phyloP scores from a whole-genome alignment of 2,888 invertebrate species.

The Synergus itoensis region DNA sequence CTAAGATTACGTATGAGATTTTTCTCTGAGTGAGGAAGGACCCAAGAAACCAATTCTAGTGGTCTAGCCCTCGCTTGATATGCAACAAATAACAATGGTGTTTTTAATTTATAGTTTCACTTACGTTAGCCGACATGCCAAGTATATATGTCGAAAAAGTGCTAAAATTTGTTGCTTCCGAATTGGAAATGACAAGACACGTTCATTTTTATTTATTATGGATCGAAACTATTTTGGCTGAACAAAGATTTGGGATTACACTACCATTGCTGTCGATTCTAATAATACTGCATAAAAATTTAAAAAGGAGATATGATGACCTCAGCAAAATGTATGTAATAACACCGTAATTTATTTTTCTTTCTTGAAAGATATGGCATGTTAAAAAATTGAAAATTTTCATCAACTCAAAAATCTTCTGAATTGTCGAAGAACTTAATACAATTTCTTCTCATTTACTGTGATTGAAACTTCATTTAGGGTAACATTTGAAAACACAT shows the following conservation, averaged over 20 bases:
- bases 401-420: background rate
- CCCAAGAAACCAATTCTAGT: background rate
- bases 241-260: slow-evolving; percentile 81
- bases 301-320: slow-evolving; percentile 89
- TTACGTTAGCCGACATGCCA: slow-evolving; percentile 86
- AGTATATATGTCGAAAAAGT: slow-evolving; percentile 87
- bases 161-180: slow-evolving; percentile 84
- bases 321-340: slow-evolving; percentile 89
- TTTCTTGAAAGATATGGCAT: background rate
- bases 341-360: slow-evolving; percentile 6
- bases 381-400: background rate
- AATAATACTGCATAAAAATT: slow-evolving; percentile 87
- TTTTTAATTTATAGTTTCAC: slow-evolving; percentile 82
- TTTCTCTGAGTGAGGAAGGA: background rate
- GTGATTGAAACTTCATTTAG: no score
- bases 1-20: background rate
- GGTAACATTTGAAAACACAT: no score
- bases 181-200: slow-evolving; percentile 89
- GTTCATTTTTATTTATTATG: slow-evolving; percentile 93
- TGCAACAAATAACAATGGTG: background rate
- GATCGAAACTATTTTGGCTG: slow-evolving; percentile 85
- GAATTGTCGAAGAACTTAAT: no score
- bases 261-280: slow-evolving; percentile 84
- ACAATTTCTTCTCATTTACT: background rate
- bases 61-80: background rate